These are phyloP conservation scores for Trichonephila inaurata DNA, from an alignment of 1,140 invertebrate species.

Conservation along the genomic window DNA sequence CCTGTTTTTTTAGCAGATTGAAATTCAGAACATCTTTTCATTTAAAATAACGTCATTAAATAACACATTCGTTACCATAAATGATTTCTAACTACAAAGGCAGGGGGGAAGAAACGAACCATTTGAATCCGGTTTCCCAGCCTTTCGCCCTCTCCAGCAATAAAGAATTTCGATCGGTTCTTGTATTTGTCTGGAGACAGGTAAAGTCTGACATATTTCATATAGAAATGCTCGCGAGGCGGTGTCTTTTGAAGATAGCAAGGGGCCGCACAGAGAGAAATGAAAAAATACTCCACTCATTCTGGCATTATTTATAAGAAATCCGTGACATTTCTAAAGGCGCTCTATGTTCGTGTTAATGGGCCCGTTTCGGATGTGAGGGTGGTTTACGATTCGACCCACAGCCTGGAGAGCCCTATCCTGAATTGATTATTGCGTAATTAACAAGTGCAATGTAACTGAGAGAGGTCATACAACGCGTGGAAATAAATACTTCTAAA, in stretches of 20 bases:
- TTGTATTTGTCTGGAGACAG: background rate
- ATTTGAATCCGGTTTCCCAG: conserved; percentile 53
- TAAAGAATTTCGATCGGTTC: conserved; percentile 26
- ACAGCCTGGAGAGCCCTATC: background rate
- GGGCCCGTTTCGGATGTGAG: conserved; percentile 44
- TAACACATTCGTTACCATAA: background rate
- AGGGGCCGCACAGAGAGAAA: conserved; percentile 2
- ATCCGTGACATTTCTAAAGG: conserved; percentile 65
- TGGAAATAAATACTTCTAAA: conserved; percentile 57
- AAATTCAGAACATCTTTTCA: background rate
- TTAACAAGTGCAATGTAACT: conserved; percentile 28
- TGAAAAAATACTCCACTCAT: conserved; percentile 39
- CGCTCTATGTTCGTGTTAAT: conserved; percentile 57
- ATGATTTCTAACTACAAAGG: background rate
- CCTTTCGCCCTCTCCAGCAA: conserved; percentile 21
- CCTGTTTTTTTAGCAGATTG: background rate
- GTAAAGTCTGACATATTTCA: conserved; percentile 66
- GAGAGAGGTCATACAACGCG: conserved; percentile 27
- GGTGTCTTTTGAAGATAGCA: conserved; percentile 55
- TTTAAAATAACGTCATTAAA: background rate
- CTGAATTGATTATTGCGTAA: conserved; percentile 69
- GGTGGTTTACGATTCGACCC: conserved; percentile 54
- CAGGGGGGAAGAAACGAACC: background rate
- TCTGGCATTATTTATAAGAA: conserved; percentile 72
- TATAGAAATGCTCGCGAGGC: conserved; percentile 29